Base-by-base conservation (phyloP, 2,797 vertebrate species). In the Megaceryle alcyon region DNA sequence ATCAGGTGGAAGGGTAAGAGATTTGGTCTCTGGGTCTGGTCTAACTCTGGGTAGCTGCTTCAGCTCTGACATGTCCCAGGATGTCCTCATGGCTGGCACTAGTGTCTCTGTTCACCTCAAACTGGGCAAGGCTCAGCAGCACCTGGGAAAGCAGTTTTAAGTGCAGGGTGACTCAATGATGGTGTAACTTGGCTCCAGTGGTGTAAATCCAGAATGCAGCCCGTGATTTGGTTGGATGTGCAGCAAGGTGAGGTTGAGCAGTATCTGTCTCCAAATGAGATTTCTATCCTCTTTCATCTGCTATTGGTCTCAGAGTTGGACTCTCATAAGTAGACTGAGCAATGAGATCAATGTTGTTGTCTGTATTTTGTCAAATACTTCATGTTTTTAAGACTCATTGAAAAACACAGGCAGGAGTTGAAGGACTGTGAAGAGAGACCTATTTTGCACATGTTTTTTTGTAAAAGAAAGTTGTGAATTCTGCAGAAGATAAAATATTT, bases 331-430 rank as follows among this genome's bases (percentile, higher is more conserved):
- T 15, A 18, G 25, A 37, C 28, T 43, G 39, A 71, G 10, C 14
- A 71, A 33, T 22, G 54, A 43, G 46, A 73, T 44, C 39, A 73
- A 33, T 14, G 37, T 23, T 1, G 2, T 46, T 82, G 18, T 71
- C 72, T 69, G 14, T 23, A 10, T 91, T 92, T 91, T 61, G 73
- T 65, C 14, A 82, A 85, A 48, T 57, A 54, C 16, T 85, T 87
- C 8, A 14, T 48, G 31, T 20, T 89, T 70, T 66, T 44, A 43
- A 41, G 31, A n/a, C 9, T 18, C 26, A 46, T 57, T 65, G 65
- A 57, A 51, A 73, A 63, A 57, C 25, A 5, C 20, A 33, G 29
- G 43, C 72, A 82, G 80, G 25, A 79, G 49, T 51, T 87, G 81
- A 80, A 80, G 81, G 37, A 29, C 43, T 56, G 23, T 28, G 65